Evolutionary conservation across 2,888 invertebrate species (phyloP), one percentile per base, ranked within the genome.

Genomic region (Drosophila percnosoma): DNA sequence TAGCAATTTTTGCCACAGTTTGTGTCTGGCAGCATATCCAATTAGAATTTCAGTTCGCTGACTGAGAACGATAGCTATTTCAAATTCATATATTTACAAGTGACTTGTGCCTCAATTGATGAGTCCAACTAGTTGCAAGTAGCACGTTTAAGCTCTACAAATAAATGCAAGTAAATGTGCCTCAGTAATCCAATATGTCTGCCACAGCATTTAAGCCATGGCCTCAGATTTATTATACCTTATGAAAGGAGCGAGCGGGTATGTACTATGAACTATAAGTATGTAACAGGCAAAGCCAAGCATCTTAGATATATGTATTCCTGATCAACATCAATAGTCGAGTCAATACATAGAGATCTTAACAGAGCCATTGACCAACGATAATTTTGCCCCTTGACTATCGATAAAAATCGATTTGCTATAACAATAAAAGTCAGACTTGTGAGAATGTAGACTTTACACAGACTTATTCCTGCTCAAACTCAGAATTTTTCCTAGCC

Each of bases 381-480:
- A 38, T 38, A 45, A 4, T 7, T 2, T 15, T 4, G 7, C 13
- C 0, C 3, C 8, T 21, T 15, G 13, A 45, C 45, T 45, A 45
- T 45, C 45, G 45, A 45, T 21, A 21, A 15, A 2, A 4, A 45
- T 45, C 13, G 21, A 45, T 21, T 45, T 21, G 1, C 42, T 0
- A 21, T 7, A 21, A 4, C 21, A 45, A 13, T 13, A 4, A 42
- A 13, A 10, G 2, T n/a, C 11, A 1, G 4, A 45, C 4, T 40
- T 40, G 5, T 2, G 4, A 11, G 0, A 5, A 5, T 5, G 2
- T 11, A 11, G 4, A n/a, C n/a, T 3, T 10, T 10, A 0, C n/a
- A 10, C 40, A 10, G n/a, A n/a, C 5, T 1, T n/a, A n/a, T 40
- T 10, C 8, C 0, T 31, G 31, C 31, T 31, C 0, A 31, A 10